These are phyloP conservation scores for Stictocephala bisonia DNA, from an alignment of 2,888 invertebrate species.

Conservation along the genomic window DNA sequence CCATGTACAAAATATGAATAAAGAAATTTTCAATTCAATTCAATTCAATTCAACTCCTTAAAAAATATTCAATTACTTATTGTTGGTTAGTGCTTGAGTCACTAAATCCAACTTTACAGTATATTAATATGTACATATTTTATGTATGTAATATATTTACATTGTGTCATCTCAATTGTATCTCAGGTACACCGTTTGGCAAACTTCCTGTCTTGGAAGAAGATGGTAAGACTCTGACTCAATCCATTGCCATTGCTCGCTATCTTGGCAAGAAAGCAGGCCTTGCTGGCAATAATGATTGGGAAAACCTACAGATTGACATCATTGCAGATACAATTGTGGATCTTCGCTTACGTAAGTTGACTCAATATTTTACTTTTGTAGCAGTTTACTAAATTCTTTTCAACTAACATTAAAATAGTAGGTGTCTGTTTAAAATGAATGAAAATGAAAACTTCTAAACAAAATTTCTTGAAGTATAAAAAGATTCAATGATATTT, in stretches of 20 bases:
- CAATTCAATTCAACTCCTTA: neutral
- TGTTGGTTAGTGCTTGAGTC: too few relatives aligned
- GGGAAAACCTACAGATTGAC: constrained; percentile 49
- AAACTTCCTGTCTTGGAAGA: constrained; percentile 54
- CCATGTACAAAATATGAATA: neutral
- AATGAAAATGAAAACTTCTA: too few relatives aligned
- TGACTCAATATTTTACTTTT: neutral
- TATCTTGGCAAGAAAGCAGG: constrained; percentile 57
- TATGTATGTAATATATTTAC: too few relatives aligned
- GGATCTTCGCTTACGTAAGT: constrained; percentile 20
- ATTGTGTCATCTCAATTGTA: too few relatives aligned
- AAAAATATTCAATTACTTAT: neutral
- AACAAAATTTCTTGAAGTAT: too few relatives aligned
- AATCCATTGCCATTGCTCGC: constrained; percentile 58
- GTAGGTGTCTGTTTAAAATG: too few relatives aligned
- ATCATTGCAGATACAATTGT: constrained; percentile 19
- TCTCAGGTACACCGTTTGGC: constrained; percentile 54
- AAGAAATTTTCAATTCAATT: neutral
- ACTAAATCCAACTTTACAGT: too few relatives aligned
- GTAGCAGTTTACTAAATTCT: neutral
- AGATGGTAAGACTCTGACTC: constrained; percentile 57
- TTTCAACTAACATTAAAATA: too few relatives aligned
- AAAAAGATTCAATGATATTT: too few relatives aligned
- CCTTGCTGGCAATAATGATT: constrained; percentile 52
- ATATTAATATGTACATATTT: too few relatives aligned